Conservation (phyloP, 1,140 invertebrate species). For the Saccostrea glomerata region DNA sequence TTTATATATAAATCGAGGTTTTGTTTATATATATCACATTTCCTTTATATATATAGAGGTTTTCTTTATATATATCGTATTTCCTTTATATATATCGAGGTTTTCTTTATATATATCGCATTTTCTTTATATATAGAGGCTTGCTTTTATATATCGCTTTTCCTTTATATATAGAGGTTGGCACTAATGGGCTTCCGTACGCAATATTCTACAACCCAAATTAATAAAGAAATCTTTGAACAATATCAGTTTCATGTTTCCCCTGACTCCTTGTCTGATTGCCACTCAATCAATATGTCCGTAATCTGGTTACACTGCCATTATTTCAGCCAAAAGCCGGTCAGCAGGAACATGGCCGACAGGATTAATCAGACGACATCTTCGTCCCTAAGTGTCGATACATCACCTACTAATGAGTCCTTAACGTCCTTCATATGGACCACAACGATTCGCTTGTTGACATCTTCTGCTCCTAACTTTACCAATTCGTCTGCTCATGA, state of each 20-base stretch:
- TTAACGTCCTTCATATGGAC: background rate
- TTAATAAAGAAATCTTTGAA: background rate
- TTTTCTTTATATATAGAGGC: too few relatives aligned
- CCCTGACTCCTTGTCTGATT: background rate
- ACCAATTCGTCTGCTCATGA: conserved; percentile 20
- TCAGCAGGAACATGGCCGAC: conserved; percentile 4
- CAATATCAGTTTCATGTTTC: conserved; percentile 2
- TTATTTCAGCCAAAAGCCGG: background rate
- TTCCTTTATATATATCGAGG: too few relatives aligned
- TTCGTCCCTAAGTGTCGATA: background rate
- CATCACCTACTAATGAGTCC: conserved; percentile 2
- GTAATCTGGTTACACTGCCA: background rate
- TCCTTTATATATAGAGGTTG: too few relatives aligned
- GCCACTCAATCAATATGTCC: conserved; percentile 3
- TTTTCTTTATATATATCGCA: too few relatives aligned
- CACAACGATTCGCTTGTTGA: background rate
- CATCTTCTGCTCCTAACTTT: background rate
- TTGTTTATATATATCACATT: too few relatives aligned
- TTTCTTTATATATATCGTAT: too few relatives aligned
- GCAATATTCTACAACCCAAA: background rate
- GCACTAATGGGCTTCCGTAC: too few relatives aligned
- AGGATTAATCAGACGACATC: background rate
- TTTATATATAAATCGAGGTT: too few relatives aligned
- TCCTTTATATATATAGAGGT: too few relatives aligned
- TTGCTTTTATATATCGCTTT: too few relatives aligned